phyloP scores from a whole-genome alignment of 2,888 invertebrate genomes.

The Euzetes globulus region DNA sequence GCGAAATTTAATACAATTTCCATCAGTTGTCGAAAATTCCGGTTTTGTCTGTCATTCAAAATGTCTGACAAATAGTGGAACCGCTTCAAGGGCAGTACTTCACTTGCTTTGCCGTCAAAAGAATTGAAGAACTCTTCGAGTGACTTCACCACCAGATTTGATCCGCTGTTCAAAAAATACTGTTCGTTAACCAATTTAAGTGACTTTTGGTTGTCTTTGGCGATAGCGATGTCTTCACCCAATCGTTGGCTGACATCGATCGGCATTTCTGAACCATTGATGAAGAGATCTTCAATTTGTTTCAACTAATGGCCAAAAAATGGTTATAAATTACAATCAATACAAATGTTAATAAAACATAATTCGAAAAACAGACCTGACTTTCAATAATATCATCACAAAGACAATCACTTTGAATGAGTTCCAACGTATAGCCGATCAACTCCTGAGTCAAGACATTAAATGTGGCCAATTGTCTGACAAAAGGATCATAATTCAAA shows the following conservation, averaged over 20 bases:
- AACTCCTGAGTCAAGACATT: constrained; percentile 11
- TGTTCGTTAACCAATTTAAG: not conserved
- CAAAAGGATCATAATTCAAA: not conserved
- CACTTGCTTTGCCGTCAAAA: not conserved
- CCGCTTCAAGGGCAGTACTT: not conserved
- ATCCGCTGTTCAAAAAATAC: not conserved
- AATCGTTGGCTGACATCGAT: not conserved
- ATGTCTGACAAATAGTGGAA: not conserved
- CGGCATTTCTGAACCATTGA: not conserved
- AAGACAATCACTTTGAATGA: not conserved
- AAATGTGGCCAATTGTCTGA: not conserved
- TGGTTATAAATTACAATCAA: not conserved
- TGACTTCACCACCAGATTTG: not conserved
- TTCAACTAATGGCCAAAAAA: not conserved
- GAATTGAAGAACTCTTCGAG: not conserved
- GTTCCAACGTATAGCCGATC: not conserved
- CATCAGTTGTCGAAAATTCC: not conserved
- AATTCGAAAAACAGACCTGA: too few relatives aligned
- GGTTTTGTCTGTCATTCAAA: not conserved
- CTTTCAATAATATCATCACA: not conserved
- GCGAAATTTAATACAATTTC: not conserved
- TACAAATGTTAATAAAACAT: not conserved
- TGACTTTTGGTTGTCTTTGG: not conserved
- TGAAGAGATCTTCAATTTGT: not conserved
- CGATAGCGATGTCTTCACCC: not conserved